Conservation (phyloP, 2,888 invertebrate species). For the Lasius fuliginosus region DNA sequence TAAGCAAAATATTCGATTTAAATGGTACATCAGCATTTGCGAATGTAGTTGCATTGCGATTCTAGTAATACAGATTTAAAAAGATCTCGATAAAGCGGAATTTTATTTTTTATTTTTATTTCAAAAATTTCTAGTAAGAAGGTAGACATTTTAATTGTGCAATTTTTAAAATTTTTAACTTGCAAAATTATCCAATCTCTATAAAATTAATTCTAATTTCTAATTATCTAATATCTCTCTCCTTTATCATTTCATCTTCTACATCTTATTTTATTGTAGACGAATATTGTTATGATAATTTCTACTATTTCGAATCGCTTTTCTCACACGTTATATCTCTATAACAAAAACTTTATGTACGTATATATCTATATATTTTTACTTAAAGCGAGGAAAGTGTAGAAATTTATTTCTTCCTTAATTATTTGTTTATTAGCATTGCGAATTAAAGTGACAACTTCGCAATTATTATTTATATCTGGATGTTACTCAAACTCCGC, state of each 20-base stretch:
- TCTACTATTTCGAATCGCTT: neutral
- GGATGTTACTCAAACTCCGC: neutral
- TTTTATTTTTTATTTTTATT: neutral
- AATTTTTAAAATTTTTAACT: neutral
- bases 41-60: neutral
- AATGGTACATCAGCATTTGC: neutral
- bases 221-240: neutral
- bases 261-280: neutral
- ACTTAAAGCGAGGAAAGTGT: neutral
- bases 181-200: neutral
- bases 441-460: conserved; percentile 1
- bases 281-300: neutral
- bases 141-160: neutral
- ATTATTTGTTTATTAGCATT: neutral
- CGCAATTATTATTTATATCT: conserved; percentile 7
- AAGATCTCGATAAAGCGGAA: neutral
- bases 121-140: neutral
- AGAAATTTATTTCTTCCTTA: conserved; percentile 2
- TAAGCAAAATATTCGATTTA: neutral
- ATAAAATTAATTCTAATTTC: neutral
- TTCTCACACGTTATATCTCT: neutral
- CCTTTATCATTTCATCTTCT: neutral
- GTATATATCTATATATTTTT: neutral
- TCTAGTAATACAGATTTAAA: neutral
- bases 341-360: neutral